These are phyloP conservation scores for Tyria jacobaeae DNA, from an alignment of 2,888 invertebrate genomes.

Conservation along the genomic window DNA sequence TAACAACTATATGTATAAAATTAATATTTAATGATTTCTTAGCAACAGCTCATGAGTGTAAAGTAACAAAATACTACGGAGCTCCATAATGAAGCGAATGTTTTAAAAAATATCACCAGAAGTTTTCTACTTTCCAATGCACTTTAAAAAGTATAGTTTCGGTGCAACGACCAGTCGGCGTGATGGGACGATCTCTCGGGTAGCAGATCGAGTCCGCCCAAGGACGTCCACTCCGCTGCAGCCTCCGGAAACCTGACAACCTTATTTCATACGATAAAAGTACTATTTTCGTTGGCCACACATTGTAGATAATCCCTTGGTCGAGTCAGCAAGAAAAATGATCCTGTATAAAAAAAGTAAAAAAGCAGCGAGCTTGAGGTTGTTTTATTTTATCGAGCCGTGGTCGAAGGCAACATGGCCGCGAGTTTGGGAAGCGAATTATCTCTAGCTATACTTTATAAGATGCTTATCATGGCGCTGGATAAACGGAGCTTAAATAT, in stretches of 20 bases:
- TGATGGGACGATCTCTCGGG: constrained; percentile 83
- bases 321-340: constrained; percentile 83
- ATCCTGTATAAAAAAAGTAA: constrained; percentile 84
- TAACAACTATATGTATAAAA: too few species aligned
- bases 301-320: constrained; percentile 70
- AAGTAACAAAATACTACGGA: constrained; percentile 19
- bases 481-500: constrained; percentile 51
- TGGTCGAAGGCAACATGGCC: constrained; percentile 81
- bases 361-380: constrained; percentile 76
- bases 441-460: constrained; percentile 72
- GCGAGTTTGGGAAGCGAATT: constrained; percentile 79
- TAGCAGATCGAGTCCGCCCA: constrained; percentile 87
- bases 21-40: constrained; percentile 14
- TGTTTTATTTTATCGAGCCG: constrained; percentile 82
- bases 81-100: constrained; percentile 41
- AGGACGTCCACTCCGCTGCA: constrained; percentile 82
- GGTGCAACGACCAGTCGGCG: constrained; percentile 84
- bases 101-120: constrained; percentile 66
- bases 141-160: constrained; percentile 81
- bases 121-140: constrained; percentile 85
- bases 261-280: constrained; percentile 57
- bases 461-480: constrained; percentile 62
- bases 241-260: constrained; percentile 60
- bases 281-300: constrained; percentile 52
- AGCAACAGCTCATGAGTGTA: constrained; percentile 11